Base-by-base conservation (phyloP, 2,888 invertebrate species). In the Pharmacophagus antenor region DNA sequence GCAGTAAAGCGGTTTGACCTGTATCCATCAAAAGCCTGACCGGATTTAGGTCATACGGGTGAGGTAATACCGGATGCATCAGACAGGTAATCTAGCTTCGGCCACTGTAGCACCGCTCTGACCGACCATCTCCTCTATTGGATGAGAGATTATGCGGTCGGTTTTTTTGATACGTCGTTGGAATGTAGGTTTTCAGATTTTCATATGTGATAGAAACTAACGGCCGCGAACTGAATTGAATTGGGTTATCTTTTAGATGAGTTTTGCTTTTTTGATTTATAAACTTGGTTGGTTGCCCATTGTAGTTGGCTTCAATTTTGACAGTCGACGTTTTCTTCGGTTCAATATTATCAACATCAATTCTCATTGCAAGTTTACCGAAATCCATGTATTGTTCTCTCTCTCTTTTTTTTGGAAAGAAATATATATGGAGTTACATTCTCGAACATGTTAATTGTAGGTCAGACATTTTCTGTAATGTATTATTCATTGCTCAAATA, bases 41-140 rank as follows among this genome's bases (percentile, higher is more conserved):
- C 22, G 1, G 51, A 60, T 50, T 23, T 54, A 53, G 59, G 59
- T 54, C 59, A 55, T 44, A 22, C 50, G 55, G 52, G 17, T 37
- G 51, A 56, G 46, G 56, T 56, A 57, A 42, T 57, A 10, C 51
- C 47, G 47, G 23, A 53, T 41, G 56, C 60, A 61, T 21, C 51
- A 51, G 60, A 47, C 47, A 56, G 60, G 60, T 61, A 56, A 61
- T 56, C 56, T 56, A 23, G 37, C 17, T 23, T 46, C 46, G 46
- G 60, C 12, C 23, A 20, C n/a, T 49, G 48, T 23, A 22, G 23
- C 15, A 20, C 18, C 25, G 54, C 18, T 42, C 41, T 52, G 42
- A 42, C n/a, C 57, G 57, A 44, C 42, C 46, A 46, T 57, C 46
- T n/a, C 20, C 15, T 44, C 21, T 23, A 50, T 58, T 47, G 52